A percentile compares a stretch with the other conserved stretches of the same genome.
Evolutionary conservation across 2,113 vertebrate genomes (phyloP).

Genomic region (Dromiciops gliroides): DNA sequence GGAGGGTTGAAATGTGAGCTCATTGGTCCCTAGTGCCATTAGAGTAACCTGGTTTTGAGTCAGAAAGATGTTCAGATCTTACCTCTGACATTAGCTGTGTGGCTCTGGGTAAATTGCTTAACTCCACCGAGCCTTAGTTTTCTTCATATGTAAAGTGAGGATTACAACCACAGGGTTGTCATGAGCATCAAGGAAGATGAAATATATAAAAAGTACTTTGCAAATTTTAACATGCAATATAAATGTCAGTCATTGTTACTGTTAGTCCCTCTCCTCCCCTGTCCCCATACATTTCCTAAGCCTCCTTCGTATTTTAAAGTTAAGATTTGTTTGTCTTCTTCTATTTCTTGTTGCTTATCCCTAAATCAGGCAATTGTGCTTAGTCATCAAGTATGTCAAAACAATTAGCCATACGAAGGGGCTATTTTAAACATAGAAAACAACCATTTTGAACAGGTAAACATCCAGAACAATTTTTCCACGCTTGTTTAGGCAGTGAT

Average conservation of each 20-base stretch:
- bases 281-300: not conserved
- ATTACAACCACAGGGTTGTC: not conserved
- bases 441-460: not conserved
- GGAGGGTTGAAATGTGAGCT: not conserved
- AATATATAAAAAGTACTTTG: not conserved
- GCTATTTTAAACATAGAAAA: slow-evolving; percentile 22
- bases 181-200: not conserved
- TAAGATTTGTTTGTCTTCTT: slow-evolving; percentile 27
- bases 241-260: not conserved
- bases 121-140: not conserved
- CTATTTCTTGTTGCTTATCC: not conserved
- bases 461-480: not conserved
- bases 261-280: not conserved
- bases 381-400: not conserved
- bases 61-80: not conserved
- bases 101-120: not conserved
- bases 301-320: slow-evolving; percentile 13
- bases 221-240: not conserved
- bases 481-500: not conserved
- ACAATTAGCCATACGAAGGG: not conserved
- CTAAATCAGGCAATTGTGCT: not conserved
- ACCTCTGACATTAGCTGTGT: not conserved
- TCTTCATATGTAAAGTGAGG: not conserved
- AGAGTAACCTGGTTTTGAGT: not conserved
- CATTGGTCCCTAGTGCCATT: not conserved